Conservation (phyloP, 1,140 invertebrate species). For the Brachionus sp. region DNA sequence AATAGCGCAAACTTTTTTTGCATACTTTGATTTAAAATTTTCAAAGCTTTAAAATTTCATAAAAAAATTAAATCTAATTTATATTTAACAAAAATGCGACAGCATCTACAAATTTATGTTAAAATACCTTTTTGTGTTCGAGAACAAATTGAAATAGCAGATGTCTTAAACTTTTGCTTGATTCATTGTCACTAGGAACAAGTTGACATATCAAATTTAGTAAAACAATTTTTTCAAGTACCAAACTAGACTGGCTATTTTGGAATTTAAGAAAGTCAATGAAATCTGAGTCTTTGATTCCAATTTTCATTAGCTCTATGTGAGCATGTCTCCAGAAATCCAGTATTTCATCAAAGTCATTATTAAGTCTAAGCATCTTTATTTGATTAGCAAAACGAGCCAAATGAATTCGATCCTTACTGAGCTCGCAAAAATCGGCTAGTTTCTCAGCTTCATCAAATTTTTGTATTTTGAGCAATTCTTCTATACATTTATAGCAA, state of each 20-base stretch:
- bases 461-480: constrained; percentile 31
- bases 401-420: constrained; percentile 40
- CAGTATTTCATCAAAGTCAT: constrained; percentile 43
- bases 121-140: constrained; percentile 30
- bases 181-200: constrained; percentile 13
- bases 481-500: constrained; percentile 21
- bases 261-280: constrained; percentile 45
- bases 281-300: constrained; percentile 41
- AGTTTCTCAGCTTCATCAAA: constrained; percentile 36
- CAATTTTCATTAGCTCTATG: constrained; percentile 31
- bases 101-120: too few species aligned
- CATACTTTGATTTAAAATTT: too few species aligned
- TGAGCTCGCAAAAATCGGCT: constrained; percentile 17
- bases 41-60: too few species aligned
- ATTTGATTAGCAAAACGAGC: constrained; percentile 36
- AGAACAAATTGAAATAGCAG: constrained; percentile 34
- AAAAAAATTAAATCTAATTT: too few species aligned
- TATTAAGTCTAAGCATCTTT: not conserved
- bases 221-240: constrained; percentile 32
- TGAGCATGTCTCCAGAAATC: constrained; percentile 43
- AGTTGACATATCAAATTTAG: constrained; percentile 32
- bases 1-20: too few species aligned
- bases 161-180: not conserved
- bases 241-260: constrained; percentile 9
- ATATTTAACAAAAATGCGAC: too few species aligned